Percentiles rank a stretch among this genome's conserved stretches.
phyloP scores from a whole-genome alignment of 2,113 vertebrate species.

The Prionailurus bengalensis region DNA sequence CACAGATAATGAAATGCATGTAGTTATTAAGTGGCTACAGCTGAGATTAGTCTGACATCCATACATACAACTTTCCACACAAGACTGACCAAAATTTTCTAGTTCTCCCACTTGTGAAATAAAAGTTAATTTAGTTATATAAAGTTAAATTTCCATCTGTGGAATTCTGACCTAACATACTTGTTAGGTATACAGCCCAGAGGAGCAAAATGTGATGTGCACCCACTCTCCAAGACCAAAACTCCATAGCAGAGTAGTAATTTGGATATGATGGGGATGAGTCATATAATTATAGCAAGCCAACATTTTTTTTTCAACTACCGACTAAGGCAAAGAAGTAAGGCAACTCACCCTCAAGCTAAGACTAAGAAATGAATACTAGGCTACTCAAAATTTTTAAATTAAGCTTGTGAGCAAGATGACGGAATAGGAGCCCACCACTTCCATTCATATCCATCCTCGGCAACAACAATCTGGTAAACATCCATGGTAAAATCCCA shows the following conservation, averaged over 20 bases:
- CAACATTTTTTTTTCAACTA: constrained; percentile 22
- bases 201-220: not conserved
- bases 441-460: not conserved
- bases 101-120: not conserved
- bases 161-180: not conserved
- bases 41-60: not conserved
- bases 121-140: not conserved
- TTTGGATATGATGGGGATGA: not conserved
- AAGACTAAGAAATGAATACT: not conserved
- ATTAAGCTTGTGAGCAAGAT: not conserved
- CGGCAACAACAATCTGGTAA: not conserved
- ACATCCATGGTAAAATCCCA: not conserved
- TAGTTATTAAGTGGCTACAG: not conserved
- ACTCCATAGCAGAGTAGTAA: not conserved
- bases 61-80: not conserved
- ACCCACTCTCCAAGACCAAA: not conserved
- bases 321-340: not conserved
- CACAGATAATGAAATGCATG: not conserved
- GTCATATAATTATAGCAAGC: not conserved
- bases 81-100: not conserved
- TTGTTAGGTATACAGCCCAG: not conserved
- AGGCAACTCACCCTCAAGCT: not conserved
- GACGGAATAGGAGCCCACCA: not conserved
- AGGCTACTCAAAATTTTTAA: not conserved
- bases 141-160: not conserved